Base-by-base conservation (phyloP, 2,888 invertebrate species). In the Eustalomyia histrio region DNA sequence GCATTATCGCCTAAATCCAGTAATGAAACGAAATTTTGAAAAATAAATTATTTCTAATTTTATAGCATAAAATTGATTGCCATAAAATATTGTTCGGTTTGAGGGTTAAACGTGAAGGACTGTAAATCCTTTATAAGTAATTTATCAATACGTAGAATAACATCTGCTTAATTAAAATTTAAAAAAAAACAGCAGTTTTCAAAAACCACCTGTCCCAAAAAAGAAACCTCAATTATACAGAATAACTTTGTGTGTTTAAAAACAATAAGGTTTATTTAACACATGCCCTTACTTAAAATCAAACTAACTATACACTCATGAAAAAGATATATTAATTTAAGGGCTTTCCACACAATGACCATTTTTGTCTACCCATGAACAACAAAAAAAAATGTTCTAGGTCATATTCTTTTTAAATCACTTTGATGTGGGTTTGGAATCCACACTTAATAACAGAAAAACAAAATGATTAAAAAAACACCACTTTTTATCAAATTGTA, bases 381-480 rank as follows among this genome's bases (percentile, higher is more conserved):
- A 53, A n/a, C 14, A 10, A 17, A 33, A 35, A 17, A 57, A 18
- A 52, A 57, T 58, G 50, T 57, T 53, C 21, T 16, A 57, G 29
- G 29, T 57, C 16, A 55, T 55, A 55, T 29, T 29, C 10, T 29
- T 29, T 57, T 16, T 24, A 17, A 21, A 53, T 60, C 17, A 29
- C 21, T 3, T 21, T 3, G 43, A 53, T 78, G 76, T 72, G 71
- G 76, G 76, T 33, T 78, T 35, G 9, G 29, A 58, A 24, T 52
- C 39, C 29, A 58, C 53, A 64, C 10, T 17, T 6, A 10, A 52
- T 52, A 71, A 52, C 47, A 39, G 17, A 50, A 61, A 21, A 68
- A 74, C 21, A 50, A 60, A 67, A n/a, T 61, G 9, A 60, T 43
- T 29, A 61, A 61, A 47, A 47, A 47, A 47, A 6, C 43, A 47